A percentile compares a stretch with the other conserved stretches of the same genome.
These are phyloP conservation scores for Drosophila merina DNA, from an alignment of 2,888 invertebrate genomes.

Conservation along the genomic window DNA sequence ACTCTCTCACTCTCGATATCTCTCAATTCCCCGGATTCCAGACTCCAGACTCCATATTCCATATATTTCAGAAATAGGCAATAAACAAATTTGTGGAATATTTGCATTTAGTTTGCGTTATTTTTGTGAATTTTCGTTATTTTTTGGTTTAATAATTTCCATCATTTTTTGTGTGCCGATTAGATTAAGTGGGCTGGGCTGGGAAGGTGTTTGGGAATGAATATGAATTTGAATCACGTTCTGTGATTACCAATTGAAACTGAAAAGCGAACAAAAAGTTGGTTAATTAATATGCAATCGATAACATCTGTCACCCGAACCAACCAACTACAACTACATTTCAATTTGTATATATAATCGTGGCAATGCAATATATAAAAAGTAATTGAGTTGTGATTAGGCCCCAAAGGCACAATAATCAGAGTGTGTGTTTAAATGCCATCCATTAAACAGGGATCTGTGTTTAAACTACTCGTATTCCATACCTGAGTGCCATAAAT, in stretches of 20 bases:
- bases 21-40: slow-evolving; percentile 27
- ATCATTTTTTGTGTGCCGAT: slow-evolving; percentile 28
- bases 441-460: slow-evolving; percentile 22
- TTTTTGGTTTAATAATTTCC: slow-evolving; percentile 57
- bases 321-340: slow-evolving; percentile 23
- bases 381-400: slow-evolving; percentile 56
- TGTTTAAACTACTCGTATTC: slow-evolving; percentile 23
- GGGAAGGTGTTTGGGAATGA: slow-evolving; percentile 7
- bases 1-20: slow-evolving; percentile 41
- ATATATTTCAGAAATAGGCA: slow-evolving; percentile 30
- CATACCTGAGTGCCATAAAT: slow-evolving; percentile 35
- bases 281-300: slow-evolving; percentile 72
- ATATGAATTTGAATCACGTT: slow-evolving; percentile 11
- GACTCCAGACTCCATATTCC: too few species aligned
- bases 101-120: slow-evolving; percentile 64
- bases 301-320: slow-evolving; percentile 38
- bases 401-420: slow-evolving; percentile 10
- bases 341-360: slow-evolving; percentile 1
- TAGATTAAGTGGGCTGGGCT: background rate
- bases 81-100: slow-evolving; percentile 47
- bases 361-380: background rate
- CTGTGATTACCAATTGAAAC: slow-evolving; percentile 40
- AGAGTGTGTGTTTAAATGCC: slow-evolving; percentile 5
- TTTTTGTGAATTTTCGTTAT: slow-evolving; percentile 56
- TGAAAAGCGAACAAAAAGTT: slow-evolving; percentile 55